Evolutionary conservation across 2,113 vertebrate species (phyloP), one percentile per base, ranked within the genome.

Genomic region (Amphiprion percula): DNA sequence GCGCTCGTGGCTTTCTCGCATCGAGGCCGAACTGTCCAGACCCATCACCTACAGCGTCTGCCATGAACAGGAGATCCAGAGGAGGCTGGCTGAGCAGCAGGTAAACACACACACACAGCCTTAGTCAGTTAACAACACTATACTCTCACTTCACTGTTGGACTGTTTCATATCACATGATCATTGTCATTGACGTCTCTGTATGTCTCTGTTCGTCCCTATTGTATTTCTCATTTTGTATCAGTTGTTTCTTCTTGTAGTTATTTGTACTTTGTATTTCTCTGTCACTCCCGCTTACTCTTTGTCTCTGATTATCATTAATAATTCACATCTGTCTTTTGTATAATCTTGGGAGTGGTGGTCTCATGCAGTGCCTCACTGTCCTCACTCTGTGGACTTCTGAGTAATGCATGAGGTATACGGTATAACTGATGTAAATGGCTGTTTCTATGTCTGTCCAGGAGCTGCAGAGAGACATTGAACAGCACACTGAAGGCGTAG

Each of bases 381-480:
- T 73, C 66, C 26, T 44, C 26, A 54, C 41, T 62, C 60, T 68
- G 33, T 55, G 64, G 37, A n/a, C 68, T 44, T 26, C 46, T 54
- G 56, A 56, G 46, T 71, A 37, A 23, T 50, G 76, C 46, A 78
- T 61, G 66, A 68, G 37, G 19, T 70, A 21, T 44, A 12, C 63
- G 58, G 3, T 33, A 2, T 49, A 23, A 37, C 49, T 37, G 4
- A 58, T 19, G 50, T 15, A 2, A 8, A 72, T 58, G 58, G 21
- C 53, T 54, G 69, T 66, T 30, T 8, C 39, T 9, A 19, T 80
- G 67, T 66, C 26, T 64, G 52, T 84, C 49, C 78, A 99, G 98
- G 97, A 97, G 84, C 94, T 99, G 75, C 98, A 99, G 90, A 89
- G 94, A 39, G 98, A 99, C 92, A 98, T 99, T 6, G 96, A 99